Evolutionary conservation across 35 echinoderm and acorn worm species (phyloP), one percentile per base, ranked within the genome.

Genomic region (Amphiura filiformis): DNA sequence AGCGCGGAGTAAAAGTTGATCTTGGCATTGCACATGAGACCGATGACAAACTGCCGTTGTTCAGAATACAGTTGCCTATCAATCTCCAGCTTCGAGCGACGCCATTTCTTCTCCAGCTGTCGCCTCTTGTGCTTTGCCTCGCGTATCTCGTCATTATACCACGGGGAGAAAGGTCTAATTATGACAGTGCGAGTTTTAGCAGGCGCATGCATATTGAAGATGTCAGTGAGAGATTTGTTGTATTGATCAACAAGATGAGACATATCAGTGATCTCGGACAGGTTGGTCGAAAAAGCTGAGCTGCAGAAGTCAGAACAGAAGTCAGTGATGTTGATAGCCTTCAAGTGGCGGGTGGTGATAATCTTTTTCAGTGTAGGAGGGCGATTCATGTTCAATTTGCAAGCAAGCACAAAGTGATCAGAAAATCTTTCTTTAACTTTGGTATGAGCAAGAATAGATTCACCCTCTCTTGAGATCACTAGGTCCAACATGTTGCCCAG

Each of bases 101-200:
- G 22, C 80, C 80, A 82, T 14, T 37, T 18, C 41, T 39, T 18
- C 41, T 82, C 80, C n/a, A 82, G 39, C 41, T 82, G 80, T 82
- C 80, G 36, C 36, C 80, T 34, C 5, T 38, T 14, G 26, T 20
- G 80, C 26, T 82, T 82, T 28, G 80, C 80, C 26, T 31, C 28
- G 28, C 35, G 35, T 1, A 42, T 82, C 23, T 82, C 80, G 0
- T 82, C 80, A 38, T 78, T 78, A 35, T 78, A 78, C 76, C 76
- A 78, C 32, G 76, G 76, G 37, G 37, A 30, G 31, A 31, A 34
- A 78, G 76, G 76, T 78, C 37, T 78, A 34, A 78, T 35, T 15
- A n/a, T 70, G 61, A 70, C 61, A 35, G 2, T 17, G 35, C 78
- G 78, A 22, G 22, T 31, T 37, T 37, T 82, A 39, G 39, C 38